Conservation (phyloP, 2,797 vertebrate genomes). For the Ceryle rudis region DNA sequence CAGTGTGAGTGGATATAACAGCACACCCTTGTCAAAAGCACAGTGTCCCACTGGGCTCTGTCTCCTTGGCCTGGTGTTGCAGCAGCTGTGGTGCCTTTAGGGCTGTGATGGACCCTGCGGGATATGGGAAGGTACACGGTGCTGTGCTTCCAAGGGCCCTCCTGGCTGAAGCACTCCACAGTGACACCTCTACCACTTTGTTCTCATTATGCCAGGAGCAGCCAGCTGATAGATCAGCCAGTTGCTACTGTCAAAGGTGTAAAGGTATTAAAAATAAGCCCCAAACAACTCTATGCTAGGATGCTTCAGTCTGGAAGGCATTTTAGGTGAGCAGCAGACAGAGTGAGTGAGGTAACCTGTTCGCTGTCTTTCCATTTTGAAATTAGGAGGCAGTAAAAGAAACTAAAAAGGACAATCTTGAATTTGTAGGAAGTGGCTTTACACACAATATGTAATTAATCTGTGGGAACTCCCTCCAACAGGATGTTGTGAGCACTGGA, state of each 20-base stretch:
- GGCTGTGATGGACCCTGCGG: background rate
- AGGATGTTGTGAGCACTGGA: constrained; percentile 30
- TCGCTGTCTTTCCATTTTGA: background rate
- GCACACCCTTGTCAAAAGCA: background rate
- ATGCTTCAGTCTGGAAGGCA: background rate
- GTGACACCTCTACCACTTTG: background rate
- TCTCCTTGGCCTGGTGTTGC: background rate
- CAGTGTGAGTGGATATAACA: background rate
- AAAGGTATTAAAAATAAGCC: background rate
- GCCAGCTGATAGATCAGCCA: background rate
- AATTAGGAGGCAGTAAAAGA: background rate
- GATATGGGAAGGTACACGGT: accelerated
- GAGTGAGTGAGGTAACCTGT: background rate
- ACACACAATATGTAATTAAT: constrained; percentile 60
- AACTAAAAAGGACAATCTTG: background rate
- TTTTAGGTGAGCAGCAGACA: background rate
- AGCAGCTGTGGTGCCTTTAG: background rate
- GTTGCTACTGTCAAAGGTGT: background rate
- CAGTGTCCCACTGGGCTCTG: background rate
- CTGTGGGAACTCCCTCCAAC: constrained; percentile 54
- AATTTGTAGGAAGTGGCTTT: constrained; percentile 59
- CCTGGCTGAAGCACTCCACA: background rate
- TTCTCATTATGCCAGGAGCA: background rate
- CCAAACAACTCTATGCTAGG: background rate
- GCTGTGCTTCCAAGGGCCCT: background rate